phyloP scores from a whole-genome alignment of 2,888 invertebrate species.

The Dyspetes luteomarginatus region DNA sequence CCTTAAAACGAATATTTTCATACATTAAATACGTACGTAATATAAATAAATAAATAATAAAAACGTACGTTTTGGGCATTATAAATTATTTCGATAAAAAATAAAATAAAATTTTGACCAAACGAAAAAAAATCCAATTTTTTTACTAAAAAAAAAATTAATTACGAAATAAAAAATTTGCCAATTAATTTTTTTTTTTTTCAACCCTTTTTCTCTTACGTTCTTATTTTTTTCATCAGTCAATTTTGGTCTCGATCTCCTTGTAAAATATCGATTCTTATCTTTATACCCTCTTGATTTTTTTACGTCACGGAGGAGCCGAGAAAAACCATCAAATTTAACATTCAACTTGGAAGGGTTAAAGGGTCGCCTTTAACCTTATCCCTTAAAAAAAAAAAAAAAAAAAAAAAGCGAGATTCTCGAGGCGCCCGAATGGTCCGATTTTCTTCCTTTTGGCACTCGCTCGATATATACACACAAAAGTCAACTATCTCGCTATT shows the following conservation, averaged over 20 bases:
- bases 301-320: not conserved
- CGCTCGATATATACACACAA: not conserved
- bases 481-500: constrained; percentile 50
- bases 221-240: no score
- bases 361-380: no score
- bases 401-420: constrained; percentile 5
- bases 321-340: no score
- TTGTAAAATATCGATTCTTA: constrained; percentile 7
- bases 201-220: not conserved
- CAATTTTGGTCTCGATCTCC: not conserved
- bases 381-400: no score
- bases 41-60: no score
- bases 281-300: constrained; percentile 4
- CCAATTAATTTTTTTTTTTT: not conserved
- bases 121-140: not conserved
- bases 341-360: no score
- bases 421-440: not conserved
- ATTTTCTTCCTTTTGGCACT: not conserved
- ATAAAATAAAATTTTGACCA: no score
- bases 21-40: no score
- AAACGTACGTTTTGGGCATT: no score
- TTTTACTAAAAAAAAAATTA: not conserved
- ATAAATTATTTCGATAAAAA: no score
- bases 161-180: not conserved
- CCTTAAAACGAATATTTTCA: no score